Evolutionary conservation across 2,797 vertebrate genomes (phyloP), one percentile per base, ranked within the genome.

Genomic region (Sibirionetta formosa): DNA sequence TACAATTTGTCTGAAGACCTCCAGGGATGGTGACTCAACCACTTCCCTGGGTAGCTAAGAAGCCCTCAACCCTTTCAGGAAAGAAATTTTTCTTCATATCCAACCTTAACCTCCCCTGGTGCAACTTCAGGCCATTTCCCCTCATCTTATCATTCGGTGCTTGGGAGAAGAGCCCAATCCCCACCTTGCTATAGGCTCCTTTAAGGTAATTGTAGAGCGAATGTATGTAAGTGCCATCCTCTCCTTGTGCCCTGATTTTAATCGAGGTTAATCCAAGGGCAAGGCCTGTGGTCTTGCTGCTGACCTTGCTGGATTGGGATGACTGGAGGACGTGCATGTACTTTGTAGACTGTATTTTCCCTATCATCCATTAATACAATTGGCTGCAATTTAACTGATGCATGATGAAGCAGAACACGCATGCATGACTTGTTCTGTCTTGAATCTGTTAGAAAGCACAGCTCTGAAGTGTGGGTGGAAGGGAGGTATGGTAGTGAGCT

Each of bases 141-240:
- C 48, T 48, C 11, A 24, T 48, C 46, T 48, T 48, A 48, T 48
- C 46, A 2, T 48, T 48, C 1, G 7, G 22, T 48, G 48, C 48
- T 13, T 48, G 23, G 48, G 48, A 48, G 48, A 24, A 48, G 48
- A 48, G 48, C 48, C 48, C 48, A 46, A 11, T 46, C 11, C 46
- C 46, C 46, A 48, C 23, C 23, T 48, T 4, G 1, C 48, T 48
- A 4, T 48, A 48, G 46, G 11, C 11, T 48, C 46, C 3, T 22
- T 48, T 48, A 48, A 6, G 46, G 46, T 48, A 48, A 23, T 48
- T 48, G 46, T 48, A 48, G 46, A 48, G 46, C 5, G 46, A 48
- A 48, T 48, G 0, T 31, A 4, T 6, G 14, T 14, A 7, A 23
- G 15, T 3, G 2, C 38, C 31, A 57, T 35, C 11, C 33, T 29